Evolutionary conservation across 1,140 invertebrate species (phyloP).

Genomic region (Campoletis sonorensis): DNA sequence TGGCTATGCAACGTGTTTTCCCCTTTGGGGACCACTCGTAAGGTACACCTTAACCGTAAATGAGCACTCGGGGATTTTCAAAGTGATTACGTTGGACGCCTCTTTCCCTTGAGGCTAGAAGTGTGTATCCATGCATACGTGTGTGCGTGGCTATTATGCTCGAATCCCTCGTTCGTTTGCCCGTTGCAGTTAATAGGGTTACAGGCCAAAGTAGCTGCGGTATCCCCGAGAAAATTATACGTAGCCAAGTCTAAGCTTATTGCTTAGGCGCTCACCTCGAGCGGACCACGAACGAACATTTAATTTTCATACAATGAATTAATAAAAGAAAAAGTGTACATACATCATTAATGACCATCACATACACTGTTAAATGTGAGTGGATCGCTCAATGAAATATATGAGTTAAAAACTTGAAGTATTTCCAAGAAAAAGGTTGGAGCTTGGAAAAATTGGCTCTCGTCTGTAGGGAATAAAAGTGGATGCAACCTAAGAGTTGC

Average conservation of each 20-base stretch:
- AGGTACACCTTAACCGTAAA: conserved; percentile 45
- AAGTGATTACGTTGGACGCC: conserved; percentile 48
- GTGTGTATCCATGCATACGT: not conserved
- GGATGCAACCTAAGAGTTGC: no score
- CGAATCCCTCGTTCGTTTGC: not conserved
- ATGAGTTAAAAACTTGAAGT: no score
- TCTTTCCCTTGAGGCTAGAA: not conserved
- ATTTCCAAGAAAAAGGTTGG: no score
- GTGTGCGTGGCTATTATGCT: not conserved
- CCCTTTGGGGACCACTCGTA: conserved; percentile 14
- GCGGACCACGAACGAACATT: conserved; percentile 8
- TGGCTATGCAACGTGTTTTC: not conserved
- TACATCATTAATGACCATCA: not conserved
- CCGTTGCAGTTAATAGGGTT: conserved; percentile 34
- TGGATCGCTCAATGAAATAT: not conserved
- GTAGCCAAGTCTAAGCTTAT: conserved; percentile 21
- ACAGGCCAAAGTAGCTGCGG: conserved; percentile 31
- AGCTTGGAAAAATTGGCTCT: no score
- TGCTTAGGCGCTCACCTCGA: not conserved
- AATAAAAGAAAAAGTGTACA: not conserved
- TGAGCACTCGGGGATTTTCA: conserved; percentile 44
- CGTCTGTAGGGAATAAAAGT: no score
- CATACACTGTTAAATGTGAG: not conserved
- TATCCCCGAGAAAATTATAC: conserved; percentile 38
- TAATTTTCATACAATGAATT: not conserved